Conservation (phyloP, 2,888 invertebrate genomes). For the Stictocephala bisonia region DNA sequence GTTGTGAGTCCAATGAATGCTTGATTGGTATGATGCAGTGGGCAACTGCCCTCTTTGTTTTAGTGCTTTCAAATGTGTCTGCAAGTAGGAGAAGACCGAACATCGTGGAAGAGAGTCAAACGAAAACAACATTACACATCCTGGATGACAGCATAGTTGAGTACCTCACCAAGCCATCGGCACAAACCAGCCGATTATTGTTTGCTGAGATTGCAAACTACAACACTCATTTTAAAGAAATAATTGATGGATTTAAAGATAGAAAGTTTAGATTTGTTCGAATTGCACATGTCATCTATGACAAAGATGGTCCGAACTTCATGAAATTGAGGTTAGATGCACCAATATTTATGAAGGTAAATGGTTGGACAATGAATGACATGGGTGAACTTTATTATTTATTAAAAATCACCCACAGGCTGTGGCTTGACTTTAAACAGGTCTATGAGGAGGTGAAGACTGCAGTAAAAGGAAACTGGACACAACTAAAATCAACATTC, state of each 20-base stretch:
- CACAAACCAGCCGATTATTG: neutral
- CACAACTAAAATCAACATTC: constrained; percentile 20
- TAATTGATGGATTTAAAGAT: constrained; percentile 28
- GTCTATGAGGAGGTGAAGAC: constrained; percentile 35
- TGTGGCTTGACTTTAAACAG: constrained; percentile 28
- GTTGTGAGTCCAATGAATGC: too few relatives aligned
- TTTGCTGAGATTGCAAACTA: constrained; percentile 15
- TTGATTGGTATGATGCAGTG: constrained; percentile 29
- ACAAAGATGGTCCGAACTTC: constrained; percentile 34
- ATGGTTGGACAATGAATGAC: constrained; percentile 29
- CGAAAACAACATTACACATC: constrained; percentile 23
- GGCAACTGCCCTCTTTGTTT: constrained; percentile 13
- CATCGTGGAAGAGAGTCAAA: neutral
- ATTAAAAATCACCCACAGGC: constrained; percentile 20
- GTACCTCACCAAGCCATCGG: neutral
- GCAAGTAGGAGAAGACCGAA: neutral
- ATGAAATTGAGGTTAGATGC: constrained; percentile 22
- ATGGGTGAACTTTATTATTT: constrained; percentile 23
- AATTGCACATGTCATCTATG: constrained; percentile 35
- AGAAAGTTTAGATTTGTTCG: constrained; percentile 21
- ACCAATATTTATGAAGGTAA: neutral
- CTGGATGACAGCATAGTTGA: constrained; percentile 26
- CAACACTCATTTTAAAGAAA: constrained; percentile 31
- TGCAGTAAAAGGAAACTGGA: constrained; percentile 25
- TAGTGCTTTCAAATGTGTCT: neutral